Evolutionary conservation across 2,797 vertebrate genomes (phyloP), one percentile per base, ranked within the genome.

Genomic region (Nyctalus aviator): DNA sequence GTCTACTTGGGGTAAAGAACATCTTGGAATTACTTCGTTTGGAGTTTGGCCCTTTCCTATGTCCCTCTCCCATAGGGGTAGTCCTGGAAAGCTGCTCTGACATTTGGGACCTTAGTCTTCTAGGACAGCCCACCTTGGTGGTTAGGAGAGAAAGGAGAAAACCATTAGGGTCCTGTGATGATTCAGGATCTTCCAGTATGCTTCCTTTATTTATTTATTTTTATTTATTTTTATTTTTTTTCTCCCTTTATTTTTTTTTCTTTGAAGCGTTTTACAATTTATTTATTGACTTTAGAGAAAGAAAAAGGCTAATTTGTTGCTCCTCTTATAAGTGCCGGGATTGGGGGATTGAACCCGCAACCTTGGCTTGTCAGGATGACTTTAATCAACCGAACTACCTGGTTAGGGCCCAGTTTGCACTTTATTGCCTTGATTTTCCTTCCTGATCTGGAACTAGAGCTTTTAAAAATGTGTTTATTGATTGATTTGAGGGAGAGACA

Each of bases 1-100:
- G 99, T 99, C 32, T 99, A 99, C 92, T 98, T 99, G 66, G 99
- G 99, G 99, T 99, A 98, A 98, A 97, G 57, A 30, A 0, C 46
- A 14, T 10, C 0, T 0, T 11, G 76, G 85, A 62, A 68, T 91
- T 79, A 37, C 50, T 90, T 91, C 3, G 17, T 73, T 55, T 87
- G 20, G 66, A 53, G 5, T 93, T 66, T 91, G 30, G 21, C 10
- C 14, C 10, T 84, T 92, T 68, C 2, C 23, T 30, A 84, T 84
- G 0, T 76, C 32, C 27, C 23, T 64, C 9, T 17, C 15, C 27
- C 4, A 3, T 37, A 53, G 1, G 79, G 87, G 27, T 6, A 76
- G 30, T 35, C 27, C 12, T 84, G 17, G 48, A 44, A 44, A 83
- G 7, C n/a, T 81, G 11, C 13, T 78, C 2, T 93, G 0, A 48